These are phyloP conservation scores for Tortricodes alternella DNA, from an alignment of 2,888 invertebrate species.

Conservation along the genomic window DNA sequence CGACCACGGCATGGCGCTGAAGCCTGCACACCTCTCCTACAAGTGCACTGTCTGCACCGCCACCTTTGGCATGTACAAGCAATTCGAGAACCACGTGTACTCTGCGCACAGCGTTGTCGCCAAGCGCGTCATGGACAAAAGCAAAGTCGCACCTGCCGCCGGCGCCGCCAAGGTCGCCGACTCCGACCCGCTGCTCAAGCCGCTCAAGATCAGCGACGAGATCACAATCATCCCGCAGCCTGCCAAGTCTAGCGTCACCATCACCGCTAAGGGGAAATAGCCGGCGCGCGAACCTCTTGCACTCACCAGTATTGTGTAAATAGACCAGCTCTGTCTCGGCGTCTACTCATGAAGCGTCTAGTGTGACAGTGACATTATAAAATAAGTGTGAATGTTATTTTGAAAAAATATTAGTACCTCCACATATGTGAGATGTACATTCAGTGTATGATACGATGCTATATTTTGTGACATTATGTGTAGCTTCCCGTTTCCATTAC, in stretches of 20 bases:
- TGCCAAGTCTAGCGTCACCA: slow-evolving; percentile 79
- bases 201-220: slow-evolving; percentile 94
- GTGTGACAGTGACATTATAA: slow-evolving; percentile 63
- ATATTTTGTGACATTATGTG: slow-evolving; percentile 47
- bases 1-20: slow-evolving; percentile 96
- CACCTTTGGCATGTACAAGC: slow-evolving; percentile 97
- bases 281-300: slow-evolving; percentile 53
- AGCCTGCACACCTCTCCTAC: slow-evolving; percentile 96
- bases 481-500: slow-evolving; percentile 47
- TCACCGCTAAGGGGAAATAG: slow-evolving; percentile 77
- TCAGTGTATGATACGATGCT: slow-evolving; percentile 55
- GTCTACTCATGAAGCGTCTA: background rate
- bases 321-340: slow-evolving; percentile 34
- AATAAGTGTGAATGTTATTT: slow-evolving; percentile 64
- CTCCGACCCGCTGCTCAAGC: slow-evolving; percentile 88
- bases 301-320: slow-evolving; percentile 77
- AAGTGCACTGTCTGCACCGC: slow-evolving; percentile 98
- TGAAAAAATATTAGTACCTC: slow-evolving; percentile 46
- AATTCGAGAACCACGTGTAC: slow-evolving; percentile 97
- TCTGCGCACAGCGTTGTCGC: slow-evolving; percentile 96
- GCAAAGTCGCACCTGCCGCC: slow-evolving; percentile 71
- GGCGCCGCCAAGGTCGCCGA: slow-evolving; percentile 48
- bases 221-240: slow-evolving; percentile 96
- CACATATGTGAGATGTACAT: slow-evolving; percentile 59
- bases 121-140: slow-evolving; percentile 92